phyloP scores from a whole-genome alignment of 2,888 invertebrate genomes.

The Drosophila emarginata region DNA sequence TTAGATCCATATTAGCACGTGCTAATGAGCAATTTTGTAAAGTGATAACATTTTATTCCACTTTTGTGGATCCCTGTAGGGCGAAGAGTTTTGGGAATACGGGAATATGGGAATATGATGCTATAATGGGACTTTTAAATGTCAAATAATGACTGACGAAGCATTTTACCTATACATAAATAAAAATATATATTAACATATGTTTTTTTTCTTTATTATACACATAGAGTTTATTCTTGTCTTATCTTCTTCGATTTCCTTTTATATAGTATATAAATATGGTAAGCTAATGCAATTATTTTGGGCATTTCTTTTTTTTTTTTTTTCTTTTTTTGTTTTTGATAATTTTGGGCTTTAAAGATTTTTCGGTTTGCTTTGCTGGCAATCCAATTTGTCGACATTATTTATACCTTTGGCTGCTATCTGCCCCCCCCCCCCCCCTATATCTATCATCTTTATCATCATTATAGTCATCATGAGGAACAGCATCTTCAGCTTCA shows the following conservation, averaged over 20 bases:
- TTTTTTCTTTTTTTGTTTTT: background rate
- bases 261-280: too few species aligned
- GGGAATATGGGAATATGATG: slow-evolving; percentile 13
- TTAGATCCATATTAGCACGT: slow-evolving; percentile 66
- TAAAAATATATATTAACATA: background rate
- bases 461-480: background rate
- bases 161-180: background rate
- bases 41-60: slow-evolving; percentile 72
- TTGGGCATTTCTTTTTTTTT: background rate
- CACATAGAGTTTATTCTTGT: background rate
- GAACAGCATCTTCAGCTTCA: background rate
- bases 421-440: background rate
- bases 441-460: background rate
- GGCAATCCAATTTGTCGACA: slow-evolving; percentile 32
- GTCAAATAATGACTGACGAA: background rate
- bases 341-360: slow-evolving; percentile 6
- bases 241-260: background rate
- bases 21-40: slow-evolving; percentile 77
- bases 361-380: slow-evolving; percentile 10
- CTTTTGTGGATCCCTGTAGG: slow-evolving; percentile 37
- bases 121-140: background rate
- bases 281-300: slow-evolving; percentile 13
- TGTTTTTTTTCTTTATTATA: too few species aligned
- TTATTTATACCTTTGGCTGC: slow-evolving; percentile 5
- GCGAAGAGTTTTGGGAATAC: slow-evolving; percentile 9